Conservation (phyloP, 2,113 vertebrate species). For the Axis porcinus region DNA sequence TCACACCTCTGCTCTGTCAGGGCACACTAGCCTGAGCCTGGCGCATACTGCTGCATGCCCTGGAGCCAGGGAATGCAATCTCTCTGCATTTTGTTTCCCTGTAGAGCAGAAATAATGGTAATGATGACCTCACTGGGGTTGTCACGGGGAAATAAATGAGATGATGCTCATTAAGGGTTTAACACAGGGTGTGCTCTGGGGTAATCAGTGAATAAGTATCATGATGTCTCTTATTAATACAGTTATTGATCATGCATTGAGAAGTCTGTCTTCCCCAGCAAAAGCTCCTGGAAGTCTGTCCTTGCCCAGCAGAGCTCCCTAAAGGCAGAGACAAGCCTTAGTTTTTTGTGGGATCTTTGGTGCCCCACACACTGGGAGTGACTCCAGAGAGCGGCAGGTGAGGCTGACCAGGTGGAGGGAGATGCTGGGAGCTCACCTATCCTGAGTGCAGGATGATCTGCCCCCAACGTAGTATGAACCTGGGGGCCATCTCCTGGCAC, state of each 20-base stretch:
- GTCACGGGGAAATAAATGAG: neutral
- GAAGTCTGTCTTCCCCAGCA: neutral
- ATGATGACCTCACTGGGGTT: neutral
- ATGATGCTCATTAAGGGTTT: neutral
- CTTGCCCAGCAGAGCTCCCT: neutral
- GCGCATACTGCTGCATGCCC: no score
- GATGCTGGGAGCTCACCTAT: no score
- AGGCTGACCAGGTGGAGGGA: neutral
- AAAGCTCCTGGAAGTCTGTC: neutral
- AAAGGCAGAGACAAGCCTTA: neutral
- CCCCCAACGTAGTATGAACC: neutral
- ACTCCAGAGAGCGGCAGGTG: neutral
- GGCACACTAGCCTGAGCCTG: neutral
- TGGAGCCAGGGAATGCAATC: accelerated
- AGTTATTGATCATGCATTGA: neutral
- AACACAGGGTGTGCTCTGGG: neutral
- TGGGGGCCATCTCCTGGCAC: neutral
- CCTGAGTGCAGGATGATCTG: neutral
- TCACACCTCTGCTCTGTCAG: neutral
- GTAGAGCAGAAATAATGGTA: accelerated
- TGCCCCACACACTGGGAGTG: neutral
- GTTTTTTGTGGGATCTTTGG: neutral
- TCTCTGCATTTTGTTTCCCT: neutral
- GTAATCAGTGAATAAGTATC: neutral
- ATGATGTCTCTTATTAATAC: neutral